A percentile compares a stretch with the other conserved stretches of the same genome.
These are phyloP conservation scores for Ceratoteleas bidentatus DNA, from an alignment of 1,140 invertebrate genomes.

Conservation along the genomic window DNA sequence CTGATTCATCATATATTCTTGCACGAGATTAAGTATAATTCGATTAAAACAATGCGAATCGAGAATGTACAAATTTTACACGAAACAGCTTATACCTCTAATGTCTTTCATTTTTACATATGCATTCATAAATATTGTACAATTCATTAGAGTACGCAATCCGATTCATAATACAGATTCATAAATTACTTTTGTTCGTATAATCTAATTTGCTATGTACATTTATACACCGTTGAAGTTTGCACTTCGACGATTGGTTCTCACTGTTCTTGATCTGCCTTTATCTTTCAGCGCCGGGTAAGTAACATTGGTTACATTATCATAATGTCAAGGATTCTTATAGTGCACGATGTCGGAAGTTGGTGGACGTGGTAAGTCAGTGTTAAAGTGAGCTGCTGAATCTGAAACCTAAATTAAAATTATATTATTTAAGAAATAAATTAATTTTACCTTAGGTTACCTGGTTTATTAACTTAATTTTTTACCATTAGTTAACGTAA, in stretches of 20 bases:
- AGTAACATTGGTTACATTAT: slow-evolving; percentile 42
- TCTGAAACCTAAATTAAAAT: slow-evolving; percentile 66
- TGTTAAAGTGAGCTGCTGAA: slow-evolving; percentile 70
- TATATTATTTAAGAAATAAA: neutral
- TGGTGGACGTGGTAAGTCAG: slow-evolving; percentile 68
- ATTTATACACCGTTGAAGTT: slow-evolving; percentile 58
- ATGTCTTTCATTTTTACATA: too few relatives aligned
- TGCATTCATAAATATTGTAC: too few relatives aligned
- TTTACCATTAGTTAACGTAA: neutral
- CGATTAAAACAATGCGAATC: slow-evolving; percentile 8
- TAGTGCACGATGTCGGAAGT: slow-evolving; percentile 74
- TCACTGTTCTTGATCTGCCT: slow-evolving; percentile 40
- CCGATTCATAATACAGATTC: too few relatives aligned
- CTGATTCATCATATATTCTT: neutral
- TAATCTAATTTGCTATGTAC: slow-evolving; percentile 30
- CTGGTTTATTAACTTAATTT: neutral
- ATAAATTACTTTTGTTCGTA: neutral
- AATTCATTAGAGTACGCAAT: too few relatives aligned
- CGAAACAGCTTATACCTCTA: too few relatives aligned
- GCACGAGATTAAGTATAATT: slow-evolving; percentile 12
- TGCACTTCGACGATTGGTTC: slow-evolving; percentile 40
- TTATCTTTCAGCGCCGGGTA: slow-evolving; percentile 51
- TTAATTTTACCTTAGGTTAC: neutral
- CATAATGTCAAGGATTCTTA: slow-evolving; percentile 73
- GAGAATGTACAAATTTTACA: slow-evolving; percentile 21